Base-by-base conservation (phyloP, 2,888 invertebrate species). In the Pyrrhosoma nymphula region DNA sequence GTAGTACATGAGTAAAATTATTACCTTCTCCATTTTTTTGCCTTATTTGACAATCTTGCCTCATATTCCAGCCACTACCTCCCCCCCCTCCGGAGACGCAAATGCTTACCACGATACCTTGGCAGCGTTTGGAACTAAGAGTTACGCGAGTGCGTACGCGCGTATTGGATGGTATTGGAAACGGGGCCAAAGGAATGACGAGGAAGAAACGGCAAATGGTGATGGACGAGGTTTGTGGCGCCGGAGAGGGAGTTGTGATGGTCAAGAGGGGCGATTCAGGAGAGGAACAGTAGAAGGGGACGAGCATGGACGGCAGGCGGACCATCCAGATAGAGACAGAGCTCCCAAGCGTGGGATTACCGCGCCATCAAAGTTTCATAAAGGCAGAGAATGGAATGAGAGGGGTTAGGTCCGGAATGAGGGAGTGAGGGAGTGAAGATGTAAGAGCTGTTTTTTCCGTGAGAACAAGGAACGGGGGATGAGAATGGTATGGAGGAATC, bases 341-440 rank as follows among this genome's bases (percentile, higher is more conserved):
- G 69, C 55, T 93, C 93, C 93, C 93, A 69, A n/a, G 93, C 93
- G 93, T 93, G 47, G 69, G 93, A 93, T 93, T 93, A 93, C 75
- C 69, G 69, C 63, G 93, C 93, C 93, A 93, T 93, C 93, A 93
- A 93, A 93, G 93, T 93, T 93, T 93, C 93, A 93, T 93, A 93
- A 69, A 63, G 60, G 63, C 35, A 63, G 69, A 47, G 93, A n/a
- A 63, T 47, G 47, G 63, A 69, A 30, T 30, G 69, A 16, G 39
- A 63, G 60, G 39, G 39, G 35, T 16, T 3, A 30, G 88, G 55
- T 16, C 55, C 20, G n/a, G 55, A 26, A n/a, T 88, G 55, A 23
- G 56, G n/a, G 1, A 35, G n/a, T n/a, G 56, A 35, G 55, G 0
- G 89, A 55, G 47, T 14, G 8, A 47, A 88, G 88, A 88, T 23